phyloP scores from a whole-genome alignment of 2,113 vertebrate species.

The Opisthocomus hoazin region DNA sequence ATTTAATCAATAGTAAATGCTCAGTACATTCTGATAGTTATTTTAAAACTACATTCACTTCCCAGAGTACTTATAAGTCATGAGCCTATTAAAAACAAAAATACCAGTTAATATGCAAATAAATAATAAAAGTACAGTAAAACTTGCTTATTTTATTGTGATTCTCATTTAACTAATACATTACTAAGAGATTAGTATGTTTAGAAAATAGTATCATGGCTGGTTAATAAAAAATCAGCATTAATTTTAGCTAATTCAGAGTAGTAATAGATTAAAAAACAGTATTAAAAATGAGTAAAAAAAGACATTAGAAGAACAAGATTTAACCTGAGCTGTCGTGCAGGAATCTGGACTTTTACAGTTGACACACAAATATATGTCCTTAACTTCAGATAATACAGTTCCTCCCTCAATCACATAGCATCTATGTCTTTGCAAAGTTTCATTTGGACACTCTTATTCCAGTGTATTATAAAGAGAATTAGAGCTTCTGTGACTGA shows the following conservation, averaged over 20 bases:
- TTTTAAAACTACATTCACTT: not conserved
- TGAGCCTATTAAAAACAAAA: not conserved
- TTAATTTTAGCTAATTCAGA: not conserved
- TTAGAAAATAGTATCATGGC: not conserved
- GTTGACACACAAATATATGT: not conserved
- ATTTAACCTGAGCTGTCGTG: not conserved
- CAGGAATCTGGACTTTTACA: not conserved
- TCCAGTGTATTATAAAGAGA: not conserved
- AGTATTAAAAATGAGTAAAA: not conserved
- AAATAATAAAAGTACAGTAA: not conserved
- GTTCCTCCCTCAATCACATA: not conserved
- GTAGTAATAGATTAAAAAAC: not conserved
- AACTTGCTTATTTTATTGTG: not conserved
- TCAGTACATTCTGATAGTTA: not conserved
- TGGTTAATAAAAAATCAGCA: not conserved
- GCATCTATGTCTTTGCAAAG: not conserved
- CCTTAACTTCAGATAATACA: not conserved
- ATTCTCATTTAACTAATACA: not conserved
- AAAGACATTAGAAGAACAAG: not conserved
- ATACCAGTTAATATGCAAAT: not conserved
- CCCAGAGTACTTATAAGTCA: not conserved
- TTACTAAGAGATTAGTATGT: not conserved
- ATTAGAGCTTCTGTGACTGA: not conserved
- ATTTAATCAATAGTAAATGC: not conserved
- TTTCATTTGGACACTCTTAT: not conserved